Percentiles rank a stretch among this genome's conserved stretches.
phyloP scores from a whole-genome alignment of 2,113 vertebrate genomes.

The Perccottus glenii region DNA sequence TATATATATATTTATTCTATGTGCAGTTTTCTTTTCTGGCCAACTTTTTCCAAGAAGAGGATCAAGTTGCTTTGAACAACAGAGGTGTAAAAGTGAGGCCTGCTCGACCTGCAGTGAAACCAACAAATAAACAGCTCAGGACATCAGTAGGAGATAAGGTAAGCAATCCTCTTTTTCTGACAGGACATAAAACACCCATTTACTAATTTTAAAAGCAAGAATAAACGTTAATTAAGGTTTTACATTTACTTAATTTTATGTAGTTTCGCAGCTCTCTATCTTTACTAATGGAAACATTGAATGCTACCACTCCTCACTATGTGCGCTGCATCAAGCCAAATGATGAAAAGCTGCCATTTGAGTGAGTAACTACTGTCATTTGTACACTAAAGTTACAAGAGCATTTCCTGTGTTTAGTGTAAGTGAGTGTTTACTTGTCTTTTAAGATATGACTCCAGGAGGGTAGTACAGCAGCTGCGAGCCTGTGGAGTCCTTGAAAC shows the following conservation, averaged over 20 bases:
- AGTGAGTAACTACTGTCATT: constrained; percentile 81
- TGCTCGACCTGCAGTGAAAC: constrained; percentile 85
- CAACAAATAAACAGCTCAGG: constrained; percentile 88
- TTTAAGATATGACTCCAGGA: constrained; percentile 88
- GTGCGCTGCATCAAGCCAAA: constrained; percentile 98
- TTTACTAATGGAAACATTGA: constrained; percentile 94
- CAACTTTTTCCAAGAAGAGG: constrained; percentile 87
- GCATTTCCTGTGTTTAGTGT: not conserved
- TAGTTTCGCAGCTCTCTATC: constrained; percentile 93
- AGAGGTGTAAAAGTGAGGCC: constrained; percentile 85
- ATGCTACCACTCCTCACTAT: constrained; percentile 94
- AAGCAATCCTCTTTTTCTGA: constrained; percentile 42
- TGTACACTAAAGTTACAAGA: not conserved
- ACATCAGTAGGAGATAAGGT: constrained; percentile 95
- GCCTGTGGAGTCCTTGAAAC: constrained; percentile 97
- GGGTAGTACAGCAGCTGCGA: constrained; percentile 93
- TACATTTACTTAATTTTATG: not conserved
- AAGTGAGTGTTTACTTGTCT: not conserved
- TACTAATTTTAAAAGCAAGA: not conserved
- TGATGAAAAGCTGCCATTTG: constrained; percentile 91
- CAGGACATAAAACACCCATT: not conserved
- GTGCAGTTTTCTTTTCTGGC: constrained; percentile 88
- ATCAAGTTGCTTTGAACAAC: constrained; percentile 56
- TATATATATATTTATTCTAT: not conserved
- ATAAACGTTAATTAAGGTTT: not conserved